Conservation (phyloP, 2,888 invertebrate species). For the Dynastes grantii region DNA sequence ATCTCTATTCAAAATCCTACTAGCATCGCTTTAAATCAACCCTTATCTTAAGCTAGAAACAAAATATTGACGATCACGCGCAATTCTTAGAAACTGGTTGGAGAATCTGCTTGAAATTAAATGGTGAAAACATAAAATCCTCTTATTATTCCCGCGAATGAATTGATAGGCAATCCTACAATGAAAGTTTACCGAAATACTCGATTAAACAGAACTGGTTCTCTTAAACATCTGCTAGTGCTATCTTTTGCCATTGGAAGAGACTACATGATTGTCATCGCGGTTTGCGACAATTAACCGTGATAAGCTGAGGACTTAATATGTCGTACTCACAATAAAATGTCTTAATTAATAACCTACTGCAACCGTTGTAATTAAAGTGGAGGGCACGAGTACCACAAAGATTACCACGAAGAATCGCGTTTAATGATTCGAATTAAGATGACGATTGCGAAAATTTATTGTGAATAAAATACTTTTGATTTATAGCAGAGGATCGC, state of each 20-base stretch:
- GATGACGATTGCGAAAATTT: constrained; percentile 29
- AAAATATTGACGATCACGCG: neutral
- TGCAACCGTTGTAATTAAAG: constrained; percentile 16
- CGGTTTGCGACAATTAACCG: constrained; percentile 35
- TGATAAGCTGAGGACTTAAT: constrained; percentile 28
- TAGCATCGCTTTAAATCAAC: neutral
- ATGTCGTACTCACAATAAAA: constrained; percentile 16
- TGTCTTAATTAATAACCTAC: constrained; percentile 35
- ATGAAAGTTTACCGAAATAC: constrained; percentile 2
- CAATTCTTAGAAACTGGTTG: constrained; percentile 1
- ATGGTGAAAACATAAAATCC: neutral
- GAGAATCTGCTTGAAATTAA: neutral
- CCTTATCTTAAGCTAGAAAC: neutral
- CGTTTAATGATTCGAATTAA: constrained; percentile 23
- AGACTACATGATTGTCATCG: constrained; percentile 12
- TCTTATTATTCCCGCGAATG: constrained; percentile 1
- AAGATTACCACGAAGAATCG: neutral
- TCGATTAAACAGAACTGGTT: constrained; percentile 18
- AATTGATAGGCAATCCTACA: constrained; percentile 3
- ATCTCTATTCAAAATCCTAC: neutral
- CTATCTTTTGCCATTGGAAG: neutral
- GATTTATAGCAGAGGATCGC: constrained; percentile 4
- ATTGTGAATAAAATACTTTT: constrained; percentile 29
- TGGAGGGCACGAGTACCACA: neutral
- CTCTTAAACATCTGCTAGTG: constrained; percentile 4